Percentiles rank a stretch among this genome's conserved stretches.
phyloP scores from a whole-genome alignment of 2,888 invertebrate species.

The Opisthograptis luteolata region DNA sequence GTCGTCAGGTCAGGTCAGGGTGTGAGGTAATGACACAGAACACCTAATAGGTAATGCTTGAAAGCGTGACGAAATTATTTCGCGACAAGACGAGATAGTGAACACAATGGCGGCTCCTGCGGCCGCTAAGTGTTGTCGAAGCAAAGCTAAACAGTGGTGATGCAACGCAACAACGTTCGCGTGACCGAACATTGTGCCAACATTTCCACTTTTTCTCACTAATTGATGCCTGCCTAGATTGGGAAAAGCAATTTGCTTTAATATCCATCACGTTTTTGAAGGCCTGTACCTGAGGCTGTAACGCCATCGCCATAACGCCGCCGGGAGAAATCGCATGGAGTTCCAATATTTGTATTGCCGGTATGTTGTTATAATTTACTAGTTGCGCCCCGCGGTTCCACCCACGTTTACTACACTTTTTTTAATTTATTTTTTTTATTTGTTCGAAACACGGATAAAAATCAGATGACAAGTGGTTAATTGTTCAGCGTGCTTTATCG shows the following conservation, averaged over 20 bases:
- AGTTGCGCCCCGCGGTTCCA: too few relatives aligned
- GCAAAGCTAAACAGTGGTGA: conserved; percentile 26
- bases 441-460: too few relatives aligned
- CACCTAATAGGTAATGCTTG: conserved; percentile 45
- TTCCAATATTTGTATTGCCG: not conserved
- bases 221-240: conserved; percentile 18
- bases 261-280: not conserved
- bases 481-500: too few relatives aligned
- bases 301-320: too few relatives aligned
- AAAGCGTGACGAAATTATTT: conserved; percentile 47
- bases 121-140: conserved; percentile 16
- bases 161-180: conserved; percentile 28
- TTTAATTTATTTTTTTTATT: too few relatives aligned
- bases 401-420: too few relatives aligned
- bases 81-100: conserved; percentile 9
- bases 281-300: too few relatives aligned
- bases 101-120: conserved; percentile 13
- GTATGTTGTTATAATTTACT: too few relatives aligned
- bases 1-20: too few relatives aligned
- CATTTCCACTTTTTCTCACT: conserved; percentile 19
- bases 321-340: too few relatives aligned
- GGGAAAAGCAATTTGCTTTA: conserved; percentile 3
- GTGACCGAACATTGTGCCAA: conserved; percentile 23
- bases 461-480: too few relatives aligned
- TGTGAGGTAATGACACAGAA: too few relatives aligned